Evolutionary conservation across 37 sponge, comb jelly and placozoan species (phyloP).

Genomic region (Chondrosia reniformis): DNA sequence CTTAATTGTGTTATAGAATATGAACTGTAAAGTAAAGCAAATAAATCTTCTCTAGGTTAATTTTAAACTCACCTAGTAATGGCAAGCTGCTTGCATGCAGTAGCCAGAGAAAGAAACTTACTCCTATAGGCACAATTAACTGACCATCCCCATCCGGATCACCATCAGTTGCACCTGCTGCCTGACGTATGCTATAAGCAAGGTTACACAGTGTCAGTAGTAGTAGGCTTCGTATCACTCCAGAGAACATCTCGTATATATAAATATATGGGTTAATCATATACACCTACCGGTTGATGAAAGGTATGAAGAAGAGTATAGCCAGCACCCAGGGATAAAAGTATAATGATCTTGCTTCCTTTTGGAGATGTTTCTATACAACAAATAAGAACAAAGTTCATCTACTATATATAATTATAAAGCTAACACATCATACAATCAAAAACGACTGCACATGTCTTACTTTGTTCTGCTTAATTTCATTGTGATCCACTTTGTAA

Average conservation of each 20-base stretch:
- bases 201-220: neutral
- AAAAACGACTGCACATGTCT: no score
- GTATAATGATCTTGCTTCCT: neutral
- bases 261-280: no score
- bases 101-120: constrained; percentile 9
- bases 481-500: no score
- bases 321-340: constrained; percentile 19
- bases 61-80: constrained; percentile 5
- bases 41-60: no score
- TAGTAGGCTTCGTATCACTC: neutral
- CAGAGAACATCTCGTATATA: neutral
- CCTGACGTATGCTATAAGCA: neutral
- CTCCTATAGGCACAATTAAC: neutral
- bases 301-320: neutral
- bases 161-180: neutral
- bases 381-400: neutral
- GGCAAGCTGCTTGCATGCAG: constrained; percentile 1
- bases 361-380: neutral
- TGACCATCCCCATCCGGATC: neutral
- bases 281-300: constrained; percentile 10
- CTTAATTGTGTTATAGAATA: no score
- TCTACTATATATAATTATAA: no score
- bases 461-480: no score
- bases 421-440: no score
- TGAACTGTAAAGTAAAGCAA: no score